These are phyloP conservation scores for Zosterops pallidus DNA, from an alignment of 2,113 vertebrate species.

Conservation along the genomic window DNA sequence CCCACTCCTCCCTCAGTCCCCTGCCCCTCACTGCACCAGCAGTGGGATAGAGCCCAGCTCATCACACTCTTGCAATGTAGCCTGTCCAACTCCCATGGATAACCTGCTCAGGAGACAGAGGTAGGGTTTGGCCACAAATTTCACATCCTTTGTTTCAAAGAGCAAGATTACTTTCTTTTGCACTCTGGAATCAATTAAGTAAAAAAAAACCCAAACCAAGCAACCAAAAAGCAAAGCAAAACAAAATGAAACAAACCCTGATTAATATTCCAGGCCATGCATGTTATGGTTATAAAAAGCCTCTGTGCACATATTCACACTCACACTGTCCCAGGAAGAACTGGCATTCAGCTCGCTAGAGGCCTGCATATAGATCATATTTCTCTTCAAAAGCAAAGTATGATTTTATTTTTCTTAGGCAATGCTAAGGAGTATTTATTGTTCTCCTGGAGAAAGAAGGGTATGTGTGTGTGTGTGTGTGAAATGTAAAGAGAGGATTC, in stretches of 20 bases:
- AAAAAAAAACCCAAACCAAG: background rate
- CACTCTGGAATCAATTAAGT: background rate
- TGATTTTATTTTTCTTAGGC: constrained; percentile 33
- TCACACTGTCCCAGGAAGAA: background rate
- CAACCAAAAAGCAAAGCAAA: background rate
- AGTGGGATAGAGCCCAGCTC: background rate
- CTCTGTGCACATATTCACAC: background rate
- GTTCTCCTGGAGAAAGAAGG: background rate
- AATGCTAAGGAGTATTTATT: constrained; percentile 42
- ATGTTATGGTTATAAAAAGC: background rate
- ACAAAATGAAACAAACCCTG: background rate
- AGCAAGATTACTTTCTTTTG: background rate
- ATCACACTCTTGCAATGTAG: background rate
- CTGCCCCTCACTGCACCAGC: background rate
- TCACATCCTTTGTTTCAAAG: background rate
- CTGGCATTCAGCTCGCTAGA: background rate
- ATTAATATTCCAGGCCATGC: background rate
- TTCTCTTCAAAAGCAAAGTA: constrained; percentile 18
- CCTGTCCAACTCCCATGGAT: background rate
- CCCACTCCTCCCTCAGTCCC: background rate
- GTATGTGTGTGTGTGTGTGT: accelerated
- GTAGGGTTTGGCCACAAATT: background rate
- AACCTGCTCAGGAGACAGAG: background rate
- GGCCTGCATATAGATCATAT: background rate
- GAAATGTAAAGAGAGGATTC: background rate